Base-by-base conservation (phyloP, 2,113 vertebrate genomes). In the Trochalopteron elliotii region DNA sequence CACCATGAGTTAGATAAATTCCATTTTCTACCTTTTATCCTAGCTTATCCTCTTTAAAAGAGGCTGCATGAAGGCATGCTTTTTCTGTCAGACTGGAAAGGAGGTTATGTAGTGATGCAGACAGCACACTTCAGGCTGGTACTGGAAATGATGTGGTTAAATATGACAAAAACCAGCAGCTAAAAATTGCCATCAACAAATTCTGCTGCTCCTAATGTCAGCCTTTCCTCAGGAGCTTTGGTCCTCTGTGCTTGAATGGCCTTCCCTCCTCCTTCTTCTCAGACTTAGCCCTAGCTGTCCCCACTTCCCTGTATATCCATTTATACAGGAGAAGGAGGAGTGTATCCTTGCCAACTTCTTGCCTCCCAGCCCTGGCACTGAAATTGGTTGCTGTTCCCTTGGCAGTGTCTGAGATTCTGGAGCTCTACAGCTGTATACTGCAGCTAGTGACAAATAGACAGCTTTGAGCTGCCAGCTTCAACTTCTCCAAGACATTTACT, bases 301-400 rank as follows among this genome's bases (percentile, higher is more conserved):
- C 12, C 5, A 2, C n/a, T 80, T 93, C 37, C 8, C 50, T 87
- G 24, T 60, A 27, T 2, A 5, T 90, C 42, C 5, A 0, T 83
- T 92, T 86, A 40, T 60, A 37, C 1, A 80, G 44, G 65, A 91
- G 55, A 42, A 90, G 50, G 15, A 89, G 37, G 12, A 67, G 47
- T 35, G 33, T 70, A 50, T 92, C n/a, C 88, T 86, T 95, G 88
- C 90, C 82, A 93, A 50, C 50, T 83, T 50, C 83, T 89, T 94
- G 75, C 70, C 53, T 93, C 18, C 55, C 24, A 61, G 63, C 42
- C 67, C 77, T 70, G 71, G 83, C 89, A 71, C 56, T 85, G 67
- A 79, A 79, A 69, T 27, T 27, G 28, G 85, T 92, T 93, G 83
- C 85, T 92, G 24, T 94, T 94, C 68, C 71, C 59, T 88, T 93